Base-by-base conservation (phyloP, 30 jellyfish, hydroid and myxozoan species). In the Clytia hemisphaerica region DNA sequence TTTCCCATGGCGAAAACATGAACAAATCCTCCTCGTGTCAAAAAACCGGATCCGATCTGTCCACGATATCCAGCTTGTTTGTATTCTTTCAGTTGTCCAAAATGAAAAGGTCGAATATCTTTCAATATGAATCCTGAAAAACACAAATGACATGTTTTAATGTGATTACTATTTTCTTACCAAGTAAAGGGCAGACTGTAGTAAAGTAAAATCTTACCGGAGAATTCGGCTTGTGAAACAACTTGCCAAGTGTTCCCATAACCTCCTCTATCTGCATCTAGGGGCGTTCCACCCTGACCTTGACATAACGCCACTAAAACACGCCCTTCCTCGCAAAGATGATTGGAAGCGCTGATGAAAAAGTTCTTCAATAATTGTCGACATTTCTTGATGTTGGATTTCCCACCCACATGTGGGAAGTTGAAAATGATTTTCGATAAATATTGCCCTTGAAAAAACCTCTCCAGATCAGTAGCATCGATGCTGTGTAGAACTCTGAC, bases 211-310 rank as follows among this genome's bases (percentile, higher is more conserved):
- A 10, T 3, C 61, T 22, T 25, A 86, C 96, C 94, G 62, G 97
- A 88, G 48, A 63, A 49, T 16, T 88, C 80, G 24, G 97, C 97
- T 75, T 79, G 93, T 1, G 93, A 73, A 10, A 65, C 92, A 27
- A 80, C 80, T 68, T 73, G 85, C 97, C 97, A 88, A 3, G 91
- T 57, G 45, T 88, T 88, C 25, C 88, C 88, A 59, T 88, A 88
- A 12, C 79, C 83, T 12, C 78, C 60, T 42, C 94, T 75, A n/a
- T 58, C 38, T 32, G 61, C 48, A 55, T 88, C 97, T 26, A 27
- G 6, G 15, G 97, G 97, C 1, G 93, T 88, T 4, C 97, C 97
- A 15, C 97, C 97, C 38, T 88, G 97, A n/a, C 97, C 97, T 73
- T 58, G 55, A 62, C 97, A 88, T 4, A 88, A 75, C 16, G 94